Conservation (phyloP, 2,888 invertebrate genomes). For the Caenorhabditis sp. region DNA sequence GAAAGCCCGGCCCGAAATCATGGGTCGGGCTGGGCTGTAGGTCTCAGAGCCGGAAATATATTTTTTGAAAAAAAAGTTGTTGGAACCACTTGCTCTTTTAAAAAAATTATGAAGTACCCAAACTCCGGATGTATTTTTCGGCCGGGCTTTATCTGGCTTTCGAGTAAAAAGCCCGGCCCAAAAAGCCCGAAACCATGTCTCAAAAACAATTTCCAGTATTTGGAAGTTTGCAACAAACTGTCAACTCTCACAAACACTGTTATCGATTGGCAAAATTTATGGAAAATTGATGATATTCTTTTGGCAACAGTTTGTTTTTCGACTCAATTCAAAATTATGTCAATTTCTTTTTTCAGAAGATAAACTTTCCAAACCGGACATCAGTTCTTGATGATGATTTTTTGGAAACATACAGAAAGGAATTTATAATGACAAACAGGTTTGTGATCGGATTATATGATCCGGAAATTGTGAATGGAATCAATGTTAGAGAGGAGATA, state of each 20-base stretch:
- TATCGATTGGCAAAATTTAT: neutral
- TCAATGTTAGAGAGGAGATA: neutral
- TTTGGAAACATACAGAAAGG: neutral
- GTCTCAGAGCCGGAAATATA: no score
- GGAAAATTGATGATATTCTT: neutral
- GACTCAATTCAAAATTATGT: neutral
- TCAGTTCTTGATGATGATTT: neutral
- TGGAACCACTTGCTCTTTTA: no score
- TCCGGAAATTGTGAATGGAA: neutral
- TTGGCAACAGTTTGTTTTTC: neutral
- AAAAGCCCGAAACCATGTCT: no score
- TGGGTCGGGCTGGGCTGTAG: no score
- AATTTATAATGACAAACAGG: neutral
- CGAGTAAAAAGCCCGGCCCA: no score
- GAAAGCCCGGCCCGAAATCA: no score
- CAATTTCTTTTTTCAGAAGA: no score
- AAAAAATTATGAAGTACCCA: no score
- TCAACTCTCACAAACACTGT: neutral
- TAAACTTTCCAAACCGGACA: neutral
- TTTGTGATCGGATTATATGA: neutral
- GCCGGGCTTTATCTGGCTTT: no score
- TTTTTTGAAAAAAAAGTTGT: no score
- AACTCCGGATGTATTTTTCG: no score
- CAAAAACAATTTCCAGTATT: neutral
- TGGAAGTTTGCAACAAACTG: neutral